These are phyloP conservation scores for Trachelipus rathkii DNA, from an alignment of 1,140 invertebrate species.

Conservation along the genomic window DNA sequence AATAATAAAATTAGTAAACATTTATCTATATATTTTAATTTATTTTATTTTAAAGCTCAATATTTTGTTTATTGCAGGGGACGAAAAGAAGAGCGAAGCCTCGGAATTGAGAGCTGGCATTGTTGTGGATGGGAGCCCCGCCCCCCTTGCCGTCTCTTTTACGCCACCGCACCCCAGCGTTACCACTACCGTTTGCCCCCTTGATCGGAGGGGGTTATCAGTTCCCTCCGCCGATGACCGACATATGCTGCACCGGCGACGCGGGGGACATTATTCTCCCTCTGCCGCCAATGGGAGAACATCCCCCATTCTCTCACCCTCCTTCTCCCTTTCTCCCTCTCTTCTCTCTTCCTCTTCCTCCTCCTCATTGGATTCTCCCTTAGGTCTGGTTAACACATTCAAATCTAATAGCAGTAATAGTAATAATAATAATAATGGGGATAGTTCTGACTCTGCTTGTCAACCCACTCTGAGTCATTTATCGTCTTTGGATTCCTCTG, in stretches of 20 bases:
- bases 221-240: conserved; percentile 6
- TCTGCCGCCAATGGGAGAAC: background rate
- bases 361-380: background rate
- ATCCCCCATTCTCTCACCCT: background rate
- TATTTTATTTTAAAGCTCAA: background rate
- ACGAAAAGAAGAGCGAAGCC: conserved; percentile 3
- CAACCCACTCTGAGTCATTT: background rate
- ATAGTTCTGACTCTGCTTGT: background rate
- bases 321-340: background rate
- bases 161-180: background rate
- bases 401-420: background rate
- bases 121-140: background rate
- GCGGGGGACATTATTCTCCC: background rate
- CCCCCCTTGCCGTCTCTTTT: background rate
- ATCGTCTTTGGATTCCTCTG: background rate
- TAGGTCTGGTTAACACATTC: background rate
- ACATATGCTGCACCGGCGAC: background rate
- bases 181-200: background rate
- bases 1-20: no score
- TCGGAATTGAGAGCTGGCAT: background rate
- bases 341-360: background rate
- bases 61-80: background rate
- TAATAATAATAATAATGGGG: background rate
- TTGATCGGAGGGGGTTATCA: background rate
- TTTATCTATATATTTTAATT: background rate